Base-by-base conservation (phyloP, 2,797 vertebrate species). In the Hephaestus fuliginosus region DNA sequence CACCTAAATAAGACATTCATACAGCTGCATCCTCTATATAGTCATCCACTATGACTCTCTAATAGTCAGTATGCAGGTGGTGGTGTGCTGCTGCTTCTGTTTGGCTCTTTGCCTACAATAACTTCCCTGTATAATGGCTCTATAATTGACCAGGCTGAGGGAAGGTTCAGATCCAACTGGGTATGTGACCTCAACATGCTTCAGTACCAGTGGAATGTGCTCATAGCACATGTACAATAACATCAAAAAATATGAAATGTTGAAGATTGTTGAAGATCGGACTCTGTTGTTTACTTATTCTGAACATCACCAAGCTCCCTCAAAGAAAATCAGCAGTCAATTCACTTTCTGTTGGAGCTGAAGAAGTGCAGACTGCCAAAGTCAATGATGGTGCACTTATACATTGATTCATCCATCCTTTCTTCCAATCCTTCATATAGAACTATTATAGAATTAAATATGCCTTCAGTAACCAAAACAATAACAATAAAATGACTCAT, bases 31-130 rank as follows among this genome's bases (percentile, higher is more conserved):
- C 57, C 51, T 63, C 11, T 30, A 7, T 30, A 43, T 7, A 55
- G 5, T 48, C 39, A 53, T 55, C 39, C 56, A 48, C 28, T 48
- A 14, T 30, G 18, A 57, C 53, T 58, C n/a, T 30, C 66, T 25
- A 14, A 7, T 13, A 18, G 63, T 48, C n/a, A 25, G 44, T 52
- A 53, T 44, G 46, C 41, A 39, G 30, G 46, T 30, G 33, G 58
- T 51, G 62, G 55, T 14, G 48, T 18, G 70, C 64, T 44, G 36
- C 39, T 20, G 64, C 78, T 62, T 68, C 78, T 28, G 73, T 80
- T 68, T 80, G 57, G 70, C 70, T 39, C 41, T 55, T 68, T 55
- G 64, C 70, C 49, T 17, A 3, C 17, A 8, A 53, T 25, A 74
- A 80, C 48, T 30, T 30, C 30, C 30, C 30, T 62, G n/a, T 58